phyloP scores from a whole-genome alignment of 2,113 vertebrate genomes.

The Opisthocomus hoazin region DNA sequence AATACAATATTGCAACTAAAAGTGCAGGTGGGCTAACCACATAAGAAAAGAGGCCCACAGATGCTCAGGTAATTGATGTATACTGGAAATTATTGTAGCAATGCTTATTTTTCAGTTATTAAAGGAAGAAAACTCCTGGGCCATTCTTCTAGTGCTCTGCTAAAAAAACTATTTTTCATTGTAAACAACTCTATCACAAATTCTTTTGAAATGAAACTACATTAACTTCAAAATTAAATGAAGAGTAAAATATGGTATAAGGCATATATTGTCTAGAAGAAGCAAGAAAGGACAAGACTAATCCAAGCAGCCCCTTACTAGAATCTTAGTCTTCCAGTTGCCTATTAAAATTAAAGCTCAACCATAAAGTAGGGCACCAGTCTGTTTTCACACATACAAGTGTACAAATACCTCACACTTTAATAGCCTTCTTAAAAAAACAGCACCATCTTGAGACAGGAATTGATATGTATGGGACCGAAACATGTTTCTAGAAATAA shows the following conservation, averaged over 20 bases:
- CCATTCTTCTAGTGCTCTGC: neutral
- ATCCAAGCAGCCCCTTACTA: neutral
- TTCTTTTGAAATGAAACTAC: neutral
- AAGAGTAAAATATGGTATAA: neutral
- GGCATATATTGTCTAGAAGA: neutral
- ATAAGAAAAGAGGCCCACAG: neutral
- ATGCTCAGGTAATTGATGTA: neutral
- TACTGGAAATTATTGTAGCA: neutral
- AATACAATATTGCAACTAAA: neutral
- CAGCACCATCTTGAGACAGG: neutral
- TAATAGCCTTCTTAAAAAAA: neutral
- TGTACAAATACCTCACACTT: neutral
- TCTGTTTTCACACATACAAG: neutral
- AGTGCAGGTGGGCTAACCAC: neutral
- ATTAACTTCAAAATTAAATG: neutral
- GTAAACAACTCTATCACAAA: neutral
- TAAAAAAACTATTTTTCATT: neutral
- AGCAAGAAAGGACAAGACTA: neutral
- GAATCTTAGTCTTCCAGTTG: neutral
- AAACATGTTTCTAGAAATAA: neutral
- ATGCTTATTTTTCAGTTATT: neutral
- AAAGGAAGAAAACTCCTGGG: neutral
- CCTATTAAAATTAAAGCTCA: neutral
- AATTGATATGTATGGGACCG: neutral
- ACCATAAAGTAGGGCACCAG: neutral